Base-by-base conservation (phyloP, 1,140 invertebrate species). In the Trialeurodes vaporariorum region DNA sequence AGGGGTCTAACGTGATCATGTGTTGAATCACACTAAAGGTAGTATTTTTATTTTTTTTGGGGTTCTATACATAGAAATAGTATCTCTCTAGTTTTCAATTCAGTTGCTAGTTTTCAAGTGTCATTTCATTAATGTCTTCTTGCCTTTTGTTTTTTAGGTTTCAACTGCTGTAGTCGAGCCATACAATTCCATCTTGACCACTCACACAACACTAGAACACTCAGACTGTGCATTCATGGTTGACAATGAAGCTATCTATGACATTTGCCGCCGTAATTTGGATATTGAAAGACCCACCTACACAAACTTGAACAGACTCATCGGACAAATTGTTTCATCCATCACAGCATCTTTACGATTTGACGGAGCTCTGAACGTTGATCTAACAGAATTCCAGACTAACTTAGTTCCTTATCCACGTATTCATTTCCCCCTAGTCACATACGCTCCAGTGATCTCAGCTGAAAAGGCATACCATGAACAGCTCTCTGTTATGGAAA, bases 161-260 rank as follows among this genome's bases (percentile, higher is more conserved):
- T 80, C 83, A 23, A 84, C 83, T 11, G 86, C 87, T 61, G 86
- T 87, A 1, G 87, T 88, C 21, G 86, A 88, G 72, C 86, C 87
- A 0, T 88, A 88, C 79, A 87, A 86, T 72, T 82, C 84, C 2
- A 82, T 86, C 68, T 73, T 86, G 26, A 85, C 83, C 22, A 85
- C 83, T 17, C 83, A 85, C 71, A 83, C 83, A 2, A 84, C 83
- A 5, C 73, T 85, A 59, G 84, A 87, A 72, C 84, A 87, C 72
- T 84, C 85, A 1, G 86, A 88, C 74, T 87, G 84, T 73, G 85
- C 85, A 26, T 87, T 88, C 75, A 84, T 85, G 84, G 90, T 92
- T 23, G 90, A 93, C 79, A 90, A 93, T 77, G 91, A 94, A 78
- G 91, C 91, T 70, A 94, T 95, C 74, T 95, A 94, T 71, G 92